Conservation (phyloP, 64 coral and sea anemone genomes). For the Montipora foliosa region DNA sequence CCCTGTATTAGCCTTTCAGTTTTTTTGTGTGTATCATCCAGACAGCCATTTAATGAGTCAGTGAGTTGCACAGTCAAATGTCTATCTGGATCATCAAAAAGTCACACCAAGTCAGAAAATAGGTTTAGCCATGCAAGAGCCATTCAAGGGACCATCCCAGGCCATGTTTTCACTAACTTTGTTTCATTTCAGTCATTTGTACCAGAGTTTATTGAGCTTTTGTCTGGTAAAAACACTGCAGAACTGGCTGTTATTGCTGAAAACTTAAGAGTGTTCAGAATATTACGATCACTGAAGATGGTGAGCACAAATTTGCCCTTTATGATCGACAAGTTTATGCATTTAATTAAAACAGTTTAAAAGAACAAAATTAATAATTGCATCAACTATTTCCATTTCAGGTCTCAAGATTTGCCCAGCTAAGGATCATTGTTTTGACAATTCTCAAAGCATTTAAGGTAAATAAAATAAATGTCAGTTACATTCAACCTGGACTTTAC, state of each 20-base stretch:
- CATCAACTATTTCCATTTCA: slow-evolving; percentile 2
- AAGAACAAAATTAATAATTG: not conserved
- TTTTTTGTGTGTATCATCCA: not conserved
- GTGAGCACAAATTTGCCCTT: not conserved
- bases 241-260: slow-evolving; percentile 93
- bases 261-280: slow-evolving; percentile 94
- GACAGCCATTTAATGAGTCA: not conserved
- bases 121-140: no score
- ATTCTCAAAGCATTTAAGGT: slow-evolving; percentile 99
- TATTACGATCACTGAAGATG: slow-evolving; percentile 91
- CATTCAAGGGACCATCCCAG: not conserved
- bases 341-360: no score
- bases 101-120: no score
- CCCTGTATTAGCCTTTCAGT: not conserved
- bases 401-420: slow-evolving; percentile 98
- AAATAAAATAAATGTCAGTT: not conserved
- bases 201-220: slow-evolving; percentile 91
- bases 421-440: slow-evolving; percentile 97
- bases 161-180: not conserved
- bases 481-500: not conserved
- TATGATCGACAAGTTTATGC: no score
- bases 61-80: not conserved
- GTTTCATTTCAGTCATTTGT: slow-evolving; percentile 84
- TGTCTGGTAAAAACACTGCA: slow-evolving; percentile 78
- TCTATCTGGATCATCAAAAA: no score